Conservation (phyloP, 2,113 vertebrate genomes). For the Bos javanicus region DNA sequence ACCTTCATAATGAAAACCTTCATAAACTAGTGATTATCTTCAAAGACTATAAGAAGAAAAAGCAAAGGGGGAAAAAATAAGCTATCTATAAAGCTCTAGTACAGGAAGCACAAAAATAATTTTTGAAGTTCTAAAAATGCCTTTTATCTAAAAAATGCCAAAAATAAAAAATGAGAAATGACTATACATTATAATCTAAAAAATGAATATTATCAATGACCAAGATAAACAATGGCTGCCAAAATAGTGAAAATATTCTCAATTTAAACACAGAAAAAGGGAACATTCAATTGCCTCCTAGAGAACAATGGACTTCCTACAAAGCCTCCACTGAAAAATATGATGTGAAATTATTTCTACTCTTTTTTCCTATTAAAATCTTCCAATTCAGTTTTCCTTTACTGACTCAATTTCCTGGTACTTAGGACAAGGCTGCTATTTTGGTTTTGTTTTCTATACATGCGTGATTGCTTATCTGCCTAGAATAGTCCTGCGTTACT, state of each 20-base stretch:
- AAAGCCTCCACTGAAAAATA: neutral
- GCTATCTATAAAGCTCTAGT: neutral
- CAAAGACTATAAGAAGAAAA: neutral
- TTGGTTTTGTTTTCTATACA: neutral
- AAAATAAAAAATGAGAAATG: neutral
- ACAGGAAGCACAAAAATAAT: neutral
- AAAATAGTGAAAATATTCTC: neutral
- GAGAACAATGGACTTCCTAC: neutral
- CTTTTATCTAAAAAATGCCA: neutral
- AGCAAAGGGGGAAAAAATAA: neutral
- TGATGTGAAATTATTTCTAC: neutral
- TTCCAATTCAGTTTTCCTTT: neutral
- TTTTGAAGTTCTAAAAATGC: neutral
- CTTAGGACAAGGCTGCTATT: neutral
- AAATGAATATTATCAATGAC: neutral
- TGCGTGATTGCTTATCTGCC: neutral
- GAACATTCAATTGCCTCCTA: neutral
- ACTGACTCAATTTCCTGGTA: neutral
- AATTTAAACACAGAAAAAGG: neutral
- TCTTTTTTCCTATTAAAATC: neutral
- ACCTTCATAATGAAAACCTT: neutral
- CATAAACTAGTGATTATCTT: conserved; percentile 1
- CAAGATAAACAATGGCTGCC: neutral
- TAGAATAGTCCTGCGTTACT: neutral
- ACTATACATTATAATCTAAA: neutral